phyloP scores from a whole-genome alignment of 2,113 vertebrate genomes.

The Mirounga angustirostris region DNA sequence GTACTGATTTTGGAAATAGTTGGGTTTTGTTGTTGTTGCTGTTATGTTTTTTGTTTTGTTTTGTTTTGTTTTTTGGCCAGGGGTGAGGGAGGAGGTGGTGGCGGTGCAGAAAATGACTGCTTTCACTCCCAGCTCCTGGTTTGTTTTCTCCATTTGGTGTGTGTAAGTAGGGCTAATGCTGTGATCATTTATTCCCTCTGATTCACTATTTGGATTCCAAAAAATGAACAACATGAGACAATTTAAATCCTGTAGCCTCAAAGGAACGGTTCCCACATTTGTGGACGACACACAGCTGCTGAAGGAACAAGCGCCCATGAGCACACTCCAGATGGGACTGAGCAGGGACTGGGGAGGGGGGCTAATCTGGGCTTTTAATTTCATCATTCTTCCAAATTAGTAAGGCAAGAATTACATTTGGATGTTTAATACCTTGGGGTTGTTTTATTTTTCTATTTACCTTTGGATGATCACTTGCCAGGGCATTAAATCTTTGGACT shows the following conservation, averaged over 20 bases:
- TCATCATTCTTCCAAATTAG: neutral
- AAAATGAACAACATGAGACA: neutral
- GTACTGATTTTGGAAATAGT: neutral
- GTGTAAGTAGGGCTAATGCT: neutral
- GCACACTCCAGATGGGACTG: neutral
- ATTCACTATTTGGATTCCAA: neutral
- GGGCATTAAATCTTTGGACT: neutral
- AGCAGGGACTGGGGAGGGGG: neutral
- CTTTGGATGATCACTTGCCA: neutral
- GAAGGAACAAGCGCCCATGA: neutral
- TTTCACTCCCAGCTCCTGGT: neutral
- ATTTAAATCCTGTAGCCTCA: neutral
- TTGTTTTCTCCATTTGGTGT: neutral
- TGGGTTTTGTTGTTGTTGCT: neutral
- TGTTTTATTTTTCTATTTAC: neutral
- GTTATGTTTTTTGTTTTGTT: neutral
- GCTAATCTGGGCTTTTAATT: neutral
- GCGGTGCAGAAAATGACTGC: neutral
- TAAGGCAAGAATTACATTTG: neutral
- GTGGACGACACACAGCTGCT: neutral
- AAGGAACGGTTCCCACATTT: neutral
- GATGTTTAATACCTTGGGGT: neutral
- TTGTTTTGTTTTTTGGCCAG: neutral
- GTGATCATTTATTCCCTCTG: neutral
- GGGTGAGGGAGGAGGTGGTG: neutral